A percentile compares a stretch with the other conserved stretches of the same genome.
phyloP scores from a whole-genome alignment of 1,140 invertebrate species.

The Agrilus planipennis region DNA sequence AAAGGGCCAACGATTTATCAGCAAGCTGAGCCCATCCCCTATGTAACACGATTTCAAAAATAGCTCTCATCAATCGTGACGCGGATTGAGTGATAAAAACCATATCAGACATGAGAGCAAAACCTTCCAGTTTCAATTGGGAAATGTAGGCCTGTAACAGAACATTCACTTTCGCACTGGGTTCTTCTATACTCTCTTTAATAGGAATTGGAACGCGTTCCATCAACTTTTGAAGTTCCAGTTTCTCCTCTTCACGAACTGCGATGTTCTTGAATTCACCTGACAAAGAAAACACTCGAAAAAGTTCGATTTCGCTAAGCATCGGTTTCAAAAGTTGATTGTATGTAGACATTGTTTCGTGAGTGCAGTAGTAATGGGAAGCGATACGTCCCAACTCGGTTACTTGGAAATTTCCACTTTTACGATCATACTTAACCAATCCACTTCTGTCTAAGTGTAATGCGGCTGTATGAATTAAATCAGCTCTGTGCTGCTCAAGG shows the following conservation, averaged over 20 bases:
- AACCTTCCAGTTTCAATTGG: slow-evolving; percentile 95
- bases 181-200: slow-evolving; percentile 97
- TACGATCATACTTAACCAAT: slow-evolving; percentile 91
- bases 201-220: slow-evolving; percentile 97
- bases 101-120: slow-evolving; percentile 98
- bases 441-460: slow-evolving; percentile 83
- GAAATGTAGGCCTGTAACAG: slow-evolving; percentile 97
- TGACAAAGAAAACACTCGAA: slow-evolving; percentile 97
- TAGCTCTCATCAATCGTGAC: slow-evolving; percentile 85
- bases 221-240: slow-evolving; percentile 95
- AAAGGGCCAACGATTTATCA: slow-evolving; percentile 89
- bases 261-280: slow-evolving; percentile 87
- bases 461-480: slow-evolving; percentile 94
- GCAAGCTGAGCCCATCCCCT: slow-evolving; percentile 95
- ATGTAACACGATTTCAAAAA: slow-evolving; percentile 87
- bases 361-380: slow-evolving; percentile 95
- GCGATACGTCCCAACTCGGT: slow-evolving; percentile 95
- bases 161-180: slow-evolving; percentile 94
- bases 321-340: slow-evolving; percentile 95
- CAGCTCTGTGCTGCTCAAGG: slow-evolving; percentile 81
- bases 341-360: slow-evolving; percentile 94
- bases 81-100: slow-evolving; percentile 98
- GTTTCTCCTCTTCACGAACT: slow-evolving; percentile 95
- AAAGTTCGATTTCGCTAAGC: slow-evolving; percentile 94
- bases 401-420: slow-evolving; percentile 77